Conservation (phyloP, 2,888 invertebrate species). For the Liodrosophila aerea region DNA sequence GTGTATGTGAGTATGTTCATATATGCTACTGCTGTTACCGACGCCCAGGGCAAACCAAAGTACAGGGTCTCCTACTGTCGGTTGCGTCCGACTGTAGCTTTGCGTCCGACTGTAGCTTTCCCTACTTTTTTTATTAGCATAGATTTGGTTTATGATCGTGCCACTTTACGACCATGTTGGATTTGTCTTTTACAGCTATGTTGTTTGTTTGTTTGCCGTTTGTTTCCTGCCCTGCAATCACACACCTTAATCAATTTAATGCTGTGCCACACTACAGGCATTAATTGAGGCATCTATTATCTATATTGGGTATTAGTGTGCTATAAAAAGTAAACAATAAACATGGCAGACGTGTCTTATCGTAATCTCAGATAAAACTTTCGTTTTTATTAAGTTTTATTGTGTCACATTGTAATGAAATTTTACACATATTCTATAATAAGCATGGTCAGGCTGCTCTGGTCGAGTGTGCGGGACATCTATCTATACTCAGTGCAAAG, state of each 20-base stretch:
- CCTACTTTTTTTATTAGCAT: constrained; percentile 60
- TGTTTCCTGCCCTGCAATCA: constrained; percentile 2
- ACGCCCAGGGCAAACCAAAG: no score
- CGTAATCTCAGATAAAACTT: background rate
- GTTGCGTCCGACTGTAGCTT: no score
- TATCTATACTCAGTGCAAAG: no score
- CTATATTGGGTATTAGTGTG: background rate
- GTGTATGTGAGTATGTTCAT: constrained; percentile 19
- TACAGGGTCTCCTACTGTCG: no score
- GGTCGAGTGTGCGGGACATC: no score
- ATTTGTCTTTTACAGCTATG: constrained; percentile 28
- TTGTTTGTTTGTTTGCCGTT: constrained; percentile 20
- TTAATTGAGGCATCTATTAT: constrained; percentile 6
- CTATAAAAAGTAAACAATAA: no score
- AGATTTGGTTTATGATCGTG: constrained; percentile 51
- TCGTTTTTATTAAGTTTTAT: background rate
- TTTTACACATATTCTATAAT: no score
- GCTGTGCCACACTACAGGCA: constrained; percentile 34
- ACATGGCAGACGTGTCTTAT: background rate
- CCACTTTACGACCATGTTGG: constrained; percentile 35
- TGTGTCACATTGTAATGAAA: no score
- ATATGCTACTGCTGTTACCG: no score
- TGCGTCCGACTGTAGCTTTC: no score
- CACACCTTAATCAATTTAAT: constrained; percentile 58
- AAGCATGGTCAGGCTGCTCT: no score